Conservation (phyloP, 2,888 invertebrate species). For the Ornithoptera priamus region DNA sequence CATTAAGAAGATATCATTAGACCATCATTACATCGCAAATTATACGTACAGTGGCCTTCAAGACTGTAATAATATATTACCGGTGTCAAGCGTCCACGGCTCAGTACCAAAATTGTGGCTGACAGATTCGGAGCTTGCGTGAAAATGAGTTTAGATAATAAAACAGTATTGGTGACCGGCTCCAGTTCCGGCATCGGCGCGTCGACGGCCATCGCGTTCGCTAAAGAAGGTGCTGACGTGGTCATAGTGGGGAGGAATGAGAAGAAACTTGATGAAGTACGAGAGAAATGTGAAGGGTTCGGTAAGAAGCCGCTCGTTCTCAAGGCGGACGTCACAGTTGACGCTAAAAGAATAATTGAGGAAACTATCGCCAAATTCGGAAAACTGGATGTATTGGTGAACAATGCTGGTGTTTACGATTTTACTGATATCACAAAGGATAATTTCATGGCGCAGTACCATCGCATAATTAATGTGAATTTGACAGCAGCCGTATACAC, state of each 20-base stretch:
- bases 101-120: too few species aligned
- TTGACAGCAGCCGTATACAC: conserved; percentile 38
- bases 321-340: conserved; percentile 43
- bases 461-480: conserved; percentile 40
- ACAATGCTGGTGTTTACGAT: conserved; percentile 44
- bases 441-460: conserved; percentile 39
- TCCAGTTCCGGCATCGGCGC: conserved; percentile 47
- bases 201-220: conserved; percentile 43
- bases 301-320: conserved; percentile 41
- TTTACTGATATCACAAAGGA: conserved; percentile 33
- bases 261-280: conserved; percentile 43
- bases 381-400: conserved; percentile 40
- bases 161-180: conserved; percentile 48
- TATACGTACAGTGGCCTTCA: too few species aligned
- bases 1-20: too few species aligned
- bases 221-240: conserved; percentile 51
- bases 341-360: conserved; percentile 37
- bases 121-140: too few species aligned
- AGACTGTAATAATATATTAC: too few species aligned
- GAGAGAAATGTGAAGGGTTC: conserved; percentile 41
- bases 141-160: conserved; percentile 43
- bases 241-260: conserved; percentile 57
- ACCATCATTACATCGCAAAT: too few species aligned
- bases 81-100: too few species aligned
- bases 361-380: conserved; percentile 40